Conservation (phyloP, 2,113 vertebrate genomes). For the Aptenodytes patagonicus region DNA sequence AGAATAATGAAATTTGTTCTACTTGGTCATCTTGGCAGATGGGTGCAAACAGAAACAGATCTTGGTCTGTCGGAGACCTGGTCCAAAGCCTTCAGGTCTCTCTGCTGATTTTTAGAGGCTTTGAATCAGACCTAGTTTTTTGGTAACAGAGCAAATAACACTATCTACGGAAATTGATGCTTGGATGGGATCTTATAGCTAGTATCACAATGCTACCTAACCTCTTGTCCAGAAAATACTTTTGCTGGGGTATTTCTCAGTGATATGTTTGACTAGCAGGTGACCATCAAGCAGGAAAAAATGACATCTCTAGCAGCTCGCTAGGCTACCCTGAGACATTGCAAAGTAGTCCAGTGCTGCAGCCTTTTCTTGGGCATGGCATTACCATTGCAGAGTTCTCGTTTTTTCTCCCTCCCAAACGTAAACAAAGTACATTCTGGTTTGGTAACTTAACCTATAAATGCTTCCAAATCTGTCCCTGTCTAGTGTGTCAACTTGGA, state of each 20-base stretch:
- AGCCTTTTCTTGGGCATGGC: not conserved
- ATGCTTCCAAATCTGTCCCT: not conserved
- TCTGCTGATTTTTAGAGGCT: not conserved
- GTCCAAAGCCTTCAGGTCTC: not conserved
- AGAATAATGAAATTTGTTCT: not conserved
- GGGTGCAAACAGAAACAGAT: not conserved
- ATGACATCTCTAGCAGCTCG: not conserved
- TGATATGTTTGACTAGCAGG: not conserved
- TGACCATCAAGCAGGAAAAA: not conserved
- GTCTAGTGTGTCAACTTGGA: conserved; percentile 92
- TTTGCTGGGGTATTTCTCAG: not conserved
- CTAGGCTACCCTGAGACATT: not conserved
- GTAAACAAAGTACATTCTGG: not conserved
- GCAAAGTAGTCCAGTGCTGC: not conserved
- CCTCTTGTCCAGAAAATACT: not conserved
- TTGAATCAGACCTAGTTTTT: not conserved
- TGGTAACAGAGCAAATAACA: not conserved
- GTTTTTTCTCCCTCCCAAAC: not conserved
- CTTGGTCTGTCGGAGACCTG: not conserved
- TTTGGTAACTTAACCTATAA: not conserved
- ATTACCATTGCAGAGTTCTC: not conserved
- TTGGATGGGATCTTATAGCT: not conserved
- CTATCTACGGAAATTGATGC: not conserved
- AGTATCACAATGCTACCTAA: not conserved
- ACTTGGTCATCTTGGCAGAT: not conserved